Evolutionary conservation across 1,140 invertebrate genomes (phyloP).

Genomic region (Cyphomyrmex costatus): DNA sequence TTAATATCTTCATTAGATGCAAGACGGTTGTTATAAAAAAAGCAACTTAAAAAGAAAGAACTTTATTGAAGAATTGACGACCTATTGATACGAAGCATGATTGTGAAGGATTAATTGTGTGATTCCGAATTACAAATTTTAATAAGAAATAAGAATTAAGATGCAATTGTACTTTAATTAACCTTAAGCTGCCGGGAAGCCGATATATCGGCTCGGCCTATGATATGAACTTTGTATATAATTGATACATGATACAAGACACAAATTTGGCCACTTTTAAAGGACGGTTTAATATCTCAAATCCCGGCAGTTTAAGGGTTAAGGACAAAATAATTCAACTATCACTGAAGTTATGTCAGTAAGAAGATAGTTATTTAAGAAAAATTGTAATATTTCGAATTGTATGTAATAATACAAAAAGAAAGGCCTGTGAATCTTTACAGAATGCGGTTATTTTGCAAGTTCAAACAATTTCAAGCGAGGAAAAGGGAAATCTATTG

Average conservation of each 20-base stretch:
- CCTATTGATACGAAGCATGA: background rate
- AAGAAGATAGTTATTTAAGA: slow-evolving; percentile 5
- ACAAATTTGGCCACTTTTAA: too few relatives aligned
- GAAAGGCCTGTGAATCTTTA: slow-evolving; percentile 67
- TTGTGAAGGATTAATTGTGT: slow-evolving; percentile 5
- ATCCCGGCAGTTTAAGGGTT: too few relatives aligned
- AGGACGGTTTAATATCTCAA: too few relatives aligned
- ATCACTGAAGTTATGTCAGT: slow-evolving; percentile 27
- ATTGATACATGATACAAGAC: too few relatives aligned
- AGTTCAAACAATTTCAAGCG: slow-evolving; percentile 62
- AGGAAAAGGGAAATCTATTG: background rate
- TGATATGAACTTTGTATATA: too few relatives aligned
- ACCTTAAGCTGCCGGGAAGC: too few relatives aligned
- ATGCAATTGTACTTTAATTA: slow-evolving; percentile 5
- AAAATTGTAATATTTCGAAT: slow-evolving; percentile 12
- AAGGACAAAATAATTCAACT: background rate
- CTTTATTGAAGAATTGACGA: slow-evolving; percentile 26
- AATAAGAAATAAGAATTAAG: background rate
- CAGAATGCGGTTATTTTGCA: slow-evolving; percentile 64
- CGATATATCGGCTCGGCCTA: too few relatives aligned
- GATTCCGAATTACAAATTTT: background rate
- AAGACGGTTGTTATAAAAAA: background rate
- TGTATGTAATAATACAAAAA: slow-evolving; percentile 44
- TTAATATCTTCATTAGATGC: background rate
- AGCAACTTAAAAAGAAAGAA: background rate